phyloP scores from a whole-genome alignment of 2,797 vertebrate genomes.

The Ptychadena robeensis region DNA sequence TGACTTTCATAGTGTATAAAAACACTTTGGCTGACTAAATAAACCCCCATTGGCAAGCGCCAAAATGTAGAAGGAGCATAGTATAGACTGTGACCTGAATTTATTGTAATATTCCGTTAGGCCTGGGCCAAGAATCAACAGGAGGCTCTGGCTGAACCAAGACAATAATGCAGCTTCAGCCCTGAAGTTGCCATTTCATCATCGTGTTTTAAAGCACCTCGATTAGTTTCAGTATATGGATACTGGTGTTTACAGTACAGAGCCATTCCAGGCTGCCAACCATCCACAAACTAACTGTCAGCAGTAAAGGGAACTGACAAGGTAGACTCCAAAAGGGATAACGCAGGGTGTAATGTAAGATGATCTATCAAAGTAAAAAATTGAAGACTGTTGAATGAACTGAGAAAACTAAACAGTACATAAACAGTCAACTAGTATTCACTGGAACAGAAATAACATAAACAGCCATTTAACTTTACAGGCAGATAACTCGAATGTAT shows the following conservation, averaged over 20 bases:
- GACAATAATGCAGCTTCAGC: conserved; percentile 38
- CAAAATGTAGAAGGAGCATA: conserved; percentile 38
- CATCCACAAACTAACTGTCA: neutral
- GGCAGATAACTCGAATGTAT: no score
- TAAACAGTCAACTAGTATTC: no score
- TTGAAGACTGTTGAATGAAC: no score
- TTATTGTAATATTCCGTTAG: conserved; percentile 50
- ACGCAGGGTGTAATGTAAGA: no score
- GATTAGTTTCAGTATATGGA: conserved; percentile 18
- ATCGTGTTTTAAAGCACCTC: neutral
- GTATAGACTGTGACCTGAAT: conserved; percentile 35
- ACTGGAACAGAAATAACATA: no score
- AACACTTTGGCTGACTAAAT: conserved; percentile 43
- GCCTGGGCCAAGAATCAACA: conserved; percentile 28
- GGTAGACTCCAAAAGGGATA: neutral
- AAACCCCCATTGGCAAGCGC: conserved; percentile 32
- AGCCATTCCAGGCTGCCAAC: neutral
- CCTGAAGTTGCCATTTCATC: conserved; percentile 18
- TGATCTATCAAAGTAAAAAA: no score
- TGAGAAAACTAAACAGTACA: no score
- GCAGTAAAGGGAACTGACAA: neutral
- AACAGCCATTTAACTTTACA: no score
- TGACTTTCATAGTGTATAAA: conserved; percentile 27
- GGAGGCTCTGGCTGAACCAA: conserved; percentile 41
- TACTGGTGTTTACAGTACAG: conserved; percentile 13